These are phyloP conservation scores for Ischnus inquisitorius DNA, from an alignment of 2,888 invertebrate genomes.

Conservation along the genomic window DNA sequence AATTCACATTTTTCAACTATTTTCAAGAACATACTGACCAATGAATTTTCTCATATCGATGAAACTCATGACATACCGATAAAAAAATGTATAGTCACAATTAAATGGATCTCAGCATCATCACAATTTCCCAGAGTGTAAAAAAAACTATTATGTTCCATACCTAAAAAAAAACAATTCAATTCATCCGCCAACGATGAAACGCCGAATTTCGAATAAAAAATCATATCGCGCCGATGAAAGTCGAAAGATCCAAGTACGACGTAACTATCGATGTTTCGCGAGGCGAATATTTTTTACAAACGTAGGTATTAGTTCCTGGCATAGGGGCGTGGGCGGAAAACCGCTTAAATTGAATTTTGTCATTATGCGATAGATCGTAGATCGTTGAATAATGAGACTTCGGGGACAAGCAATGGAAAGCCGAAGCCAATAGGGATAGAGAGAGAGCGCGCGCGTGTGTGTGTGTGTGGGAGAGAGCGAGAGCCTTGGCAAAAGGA, in stretches of 20 bases:
- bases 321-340: background rate
- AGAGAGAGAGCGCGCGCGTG: slow-evolving; percentile 22
- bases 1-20: no score
- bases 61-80: no score
- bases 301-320: background rate
- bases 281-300: background rate
- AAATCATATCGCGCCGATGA: background rate
- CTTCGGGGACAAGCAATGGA: slow-evolving; percentile 33
- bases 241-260: background rate
- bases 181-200: background rate
- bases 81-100: no score
- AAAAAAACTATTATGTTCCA: background rate
- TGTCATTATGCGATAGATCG: slow-evolving; percentile 13
- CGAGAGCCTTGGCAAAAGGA: background rate
- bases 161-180: background rate
- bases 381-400: slow-evolving; percentile 21
- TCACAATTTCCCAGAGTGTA: no score
- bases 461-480: no score
- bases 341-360: slow-evolving; percentile 14
- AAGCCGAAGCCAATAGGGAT: background rate
- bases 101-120: no score
- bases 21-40: no score
- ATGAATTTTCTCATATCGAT: no score
- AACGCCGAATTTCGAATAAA: background rate
- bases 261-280: background rate